These are phyloP conservation scores for Drosophila sproati DNA, from an alignment of 1,140 invertebrate species.

Conservation along the genomic window DNA sequence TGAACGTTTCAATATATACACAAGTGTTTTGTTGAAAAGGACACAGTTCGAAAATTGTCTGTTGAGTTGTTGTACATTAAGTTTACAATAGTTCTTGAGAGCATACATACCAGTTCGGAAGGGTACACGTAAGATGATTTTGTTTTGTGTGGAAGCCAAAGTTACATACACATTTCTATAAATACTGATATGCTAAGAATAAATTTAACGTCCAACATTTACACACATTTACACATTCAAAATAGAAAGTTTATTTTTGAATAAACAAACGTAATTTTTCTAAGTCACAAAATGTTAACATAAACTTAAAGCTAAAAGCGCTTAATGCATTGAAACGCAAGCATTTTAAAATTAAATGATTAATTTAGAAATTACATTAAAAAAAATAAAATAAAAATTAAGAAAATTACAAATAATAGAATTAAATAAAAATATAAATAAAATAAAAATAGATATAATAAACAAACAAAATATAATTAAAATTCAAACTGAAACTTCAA, in stretches of 20 bases:
- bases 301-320: not conserved
- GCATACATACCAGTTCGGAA: constrained; percentile 80
- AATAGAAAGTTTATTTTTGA: not conserved
- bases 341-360: too few species aligned
- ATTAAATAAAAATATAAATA: too few species aligned
- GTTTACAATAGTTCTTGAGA: constrained; percentile 63
- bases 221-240: constrained; percentile 7
- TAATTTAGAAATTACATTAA: too few species aligned
- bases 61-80: constrained; percentile 22
- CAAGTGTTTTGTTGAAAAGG: constrained; percentile 41
- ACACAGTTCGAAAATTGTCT: constrained; percentile 29
- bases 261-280: not conserved
- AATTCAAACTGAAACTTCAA: too few species aligned
- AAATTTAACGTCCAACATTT: constrained; percentile 34
- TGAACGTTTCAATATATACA: constrained; percentile 66
- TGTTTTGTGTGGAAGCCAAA: constrained; percentile 54
- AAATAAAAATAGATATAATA: too few species aligned
- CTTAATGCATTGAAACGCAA: not conserved
- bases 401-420: too few species aligned
- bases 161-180: constrained; percentile 36
- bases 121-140: constrained; percentile 77
- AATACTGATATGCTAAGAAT: constrained; percentile 31
- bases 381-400: too few species aligned
- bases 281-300: not conserved
- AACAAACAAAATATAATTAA: too few species aligned